Evolutionary conservation across 2,113 vertebrate species (phyloP).

Genomic region (Pedionomus torquatus): DNA sequence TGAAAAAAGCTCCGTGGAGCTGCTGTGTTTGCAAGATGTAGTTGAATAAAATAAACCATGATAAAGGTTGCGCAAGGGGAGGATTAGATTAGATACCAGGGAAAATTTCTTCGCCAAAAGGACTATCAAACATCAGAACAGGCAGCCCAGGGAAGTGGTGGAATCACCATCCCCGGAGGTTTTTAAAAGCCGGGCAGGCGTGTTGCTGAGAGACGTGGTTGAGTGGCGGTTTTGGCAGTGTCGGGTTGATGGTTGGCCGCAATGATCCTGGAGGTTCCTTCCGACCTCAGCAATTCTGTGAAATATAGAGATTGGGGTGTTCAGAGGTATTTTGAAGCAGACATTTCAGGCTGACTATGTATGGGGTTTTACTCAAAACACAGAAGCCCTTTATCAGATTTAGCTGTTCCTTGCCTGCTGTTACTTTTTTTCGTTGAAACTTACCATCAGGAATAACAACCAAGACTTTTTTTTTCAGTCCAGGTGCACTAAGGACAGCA

Average conservation of each 20-base stretch:
- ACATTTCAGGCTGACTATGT: not conserved
- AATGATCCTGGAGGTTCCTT: not conserved
- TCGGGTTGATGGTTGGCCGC: not conserved
- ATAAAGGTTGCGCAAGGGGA: not conserved
- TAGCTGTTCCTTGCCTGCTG: not conserved
- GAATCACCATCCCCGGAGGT: not conserved
- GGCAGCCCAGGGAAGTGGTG: not conserved
- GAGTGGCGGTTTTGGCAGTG: not conserved
- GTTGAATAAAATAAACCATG: not conserved
- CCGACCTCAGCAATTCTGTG: not conserved
- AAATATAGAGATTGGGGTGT: not conserved
- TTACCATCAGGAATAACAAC: not conserved
- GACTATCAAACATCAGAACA: not conserved
- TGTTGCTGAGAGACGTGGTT: not conserved
- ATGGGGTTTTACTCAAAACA: not conserved
- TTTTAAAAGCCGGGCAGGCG: not conserved
- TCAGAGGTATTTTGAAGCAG: not conserved
- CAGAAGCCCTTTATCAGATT: not conserved
- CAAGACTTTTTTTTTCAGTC: not conserved
- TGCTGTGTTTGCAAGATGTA: not conserved
- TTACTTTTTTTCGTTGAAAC: not conserved
- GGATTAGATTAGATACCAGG: not conserved
- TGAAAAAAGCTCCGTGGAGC: not conserved
- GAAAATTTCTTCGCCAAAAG: not conserved
- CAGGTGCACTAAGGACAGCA: not conserved